These are phyloP conservation scores for Leptogaster cylindrica DNA, from an alignment of 2,888 invertebrate genomes.

Conservation along the genomic window DNA sequence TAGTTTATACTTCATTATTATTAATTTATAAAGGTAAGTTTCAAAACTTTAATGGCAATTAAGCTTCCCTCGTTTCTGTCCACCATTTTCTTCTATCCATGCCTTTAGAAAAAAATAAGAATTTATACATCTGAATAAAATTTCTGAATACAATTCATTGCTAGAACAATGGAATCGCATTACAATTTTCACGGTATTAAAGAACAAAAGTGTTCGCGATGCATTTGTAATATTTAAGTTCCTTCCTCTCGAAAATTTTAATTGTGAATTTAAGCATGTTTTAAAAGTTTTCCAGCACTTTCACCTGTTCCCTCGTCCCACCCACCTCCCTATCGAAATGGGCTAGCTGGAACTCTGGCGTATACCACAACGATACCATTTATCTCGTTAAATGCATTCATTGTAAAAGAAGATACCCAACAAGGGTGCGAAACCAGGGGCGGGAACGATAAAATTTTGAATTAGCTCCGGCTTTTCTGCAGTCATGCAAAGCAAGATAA, in stretches of 20 bases:
- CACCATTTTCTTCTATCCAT: too few relatives aligned
- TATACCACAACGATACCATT: conserved; percentile 8
- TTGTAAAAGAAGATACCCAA: conserved; percentile 6
- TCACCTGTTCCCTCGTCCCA: conserved; percentile 4
- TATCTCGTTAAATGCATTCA: conserved; percentile 35
- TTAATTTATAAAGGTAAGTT: too few relatives aligned
- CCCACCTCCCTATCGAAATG: too few relatives aligned
- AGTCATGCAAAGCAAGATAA: conserved; percentile 10
- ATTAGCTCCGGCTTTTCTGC: conserved; percentile 19
- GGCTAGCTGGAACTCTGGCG: conserved; percentile 10
- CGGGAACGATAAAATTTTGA: conserved; percentile 34
- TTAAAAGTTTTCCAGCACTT: conserved; percentile 25
- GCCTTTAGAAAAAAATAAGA: too few relatives aligned
- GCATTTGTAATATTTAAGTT: conserved; percentile 33
- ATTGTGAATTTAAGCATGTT: conserved; percentile 34
- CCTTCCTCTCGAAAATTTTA: conserved; percentile 27
- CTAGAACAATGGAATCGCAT: conserved; percentile 31
- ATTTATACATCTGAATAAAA: too few relatives aligned
- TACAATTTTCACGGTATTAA: conserved; percentile 25
- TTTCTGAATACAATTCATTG: too few relatives aligned
- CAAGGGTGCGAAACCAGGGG: neutral
- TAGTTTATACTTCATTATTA: too few relatives aligned
- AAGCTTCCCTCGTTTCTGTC: too few relatives aligned
- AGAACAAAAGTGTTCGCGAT: conserved; percentile 25
- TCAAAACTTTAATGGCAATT: too few relatives aligned